These are phyloP conservation scores for Ceratoteleas bidentatus DNA, from an alignment of 1,140 invertebrate genomes.

Conservation along the genomic window DNA sequence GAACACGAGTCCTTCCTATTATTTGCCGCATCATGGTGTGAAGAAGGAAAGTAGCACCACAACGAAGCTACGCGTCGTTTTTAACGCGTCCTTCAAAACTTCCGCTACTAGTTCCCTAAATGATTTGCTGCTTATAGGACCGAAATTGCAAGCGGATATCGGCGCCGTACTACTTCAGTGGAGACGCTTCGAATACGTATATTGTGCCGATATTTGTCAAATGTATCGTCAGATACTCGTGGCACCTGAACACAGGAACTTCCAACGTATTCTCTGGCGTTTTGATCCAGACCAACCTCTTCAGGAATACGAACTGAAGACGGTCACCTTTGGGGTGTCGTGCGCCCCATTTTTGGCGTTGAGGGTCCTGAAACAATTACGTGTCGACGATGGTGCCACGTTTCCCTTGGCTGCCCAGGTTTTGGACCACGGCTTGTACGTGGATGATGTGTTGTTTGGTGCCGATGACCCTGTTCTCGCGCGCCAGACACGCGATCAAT, in stretches of 20 bases:
- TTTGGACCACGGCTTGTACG: too few species aligned
- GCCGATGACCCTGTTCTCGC: not conserved
- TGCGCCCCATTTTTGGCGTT: too few species aligned
- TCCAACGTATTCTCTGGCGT: slow-evolving; percentile 9
- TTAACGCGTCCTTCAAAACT: not conserved
- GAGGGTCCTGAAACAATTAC: too few species aligned
- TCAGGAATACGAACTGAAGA: not conserved
- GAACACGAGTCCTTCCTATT: too few species aligned
- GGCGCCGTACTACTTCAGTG: not conserved
- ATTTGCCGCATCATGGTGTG: slow-evolving; percentile 8
- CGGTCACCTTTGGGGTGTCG: too few species aligned
- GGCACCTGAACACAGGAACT: not conserved
- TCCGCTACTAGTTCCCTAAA: not conserved
- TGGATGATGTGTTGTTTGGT: too few species aligned
- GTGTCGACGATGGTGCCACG: too few species aligned
- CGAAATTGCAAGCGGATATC: slow-evolving; percentile 6
- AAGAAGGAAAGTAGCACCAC: slow-evolving; percentile 5
- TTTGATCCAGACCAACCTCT: not conserved
- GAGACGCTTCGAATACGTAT: not conserved
- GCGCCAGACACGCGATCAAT: not conserved
- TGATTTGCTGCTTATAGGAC: not conserved
- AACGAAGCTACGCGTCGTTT: not conserved
- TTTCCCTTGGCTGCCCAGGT: too few species aligned
- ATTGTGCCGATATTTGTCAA: slow-evolving; percentile 5
- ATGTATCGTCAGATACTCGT: slow-evolving; percentile 8